Conservation (phyloP, 2,113 vertebrate species). For the Zosterops lateralis region DNA sequence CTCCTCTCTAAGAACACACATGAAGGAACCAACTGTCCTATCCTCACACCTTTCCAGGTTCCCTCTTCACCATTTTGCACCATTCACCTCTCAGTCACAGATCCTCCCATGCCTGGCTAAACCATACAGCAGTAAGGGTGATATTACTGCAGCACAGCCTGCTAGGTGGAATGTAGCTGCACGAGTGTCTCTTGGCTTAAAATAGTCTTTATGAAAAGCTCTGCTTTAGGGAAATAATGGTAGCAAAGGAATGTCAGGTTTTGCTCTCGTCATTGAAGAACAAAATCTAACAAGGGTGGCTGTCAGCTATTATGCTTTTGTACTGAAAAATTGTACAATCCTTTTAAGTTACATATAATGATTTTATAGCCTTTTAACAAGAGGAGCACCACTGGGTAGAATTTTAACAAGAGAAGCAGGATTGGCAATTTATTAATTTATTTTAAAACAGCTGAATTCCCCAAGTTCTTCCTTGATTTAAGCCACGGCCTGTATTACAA, state of each 20-base stretch:
- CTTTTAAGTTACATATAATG: slow-evolving; percentile 64
- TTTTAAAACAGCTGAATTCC: slow-evolving; percentile 61
- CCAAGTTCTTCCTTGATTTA: slow-evolving; percentile 61
- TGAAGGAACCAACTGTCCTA: background rate
- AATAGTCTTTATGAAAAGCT: slow-evolving; percentile 50
- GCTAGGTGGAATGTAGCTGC: background rate
- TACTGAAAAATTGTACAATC: slow-evolving; percentile 27
- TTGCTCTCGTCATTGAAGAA: background rate
- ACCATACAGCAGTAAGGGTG: background rate
- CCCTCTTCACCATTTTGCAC: background rate
- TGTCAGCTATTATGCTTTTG: slow-evolving; percentile 42
- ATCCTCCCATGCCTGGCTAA: background rate
- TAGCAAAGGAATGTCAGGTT: slow-evolving; percentile 50
- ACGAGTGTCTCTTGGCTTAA: background rate
- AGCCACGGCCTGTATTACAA: slow-evolving; percentile 41
- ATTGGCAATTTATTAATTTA: slow-evolving; percentile 52
- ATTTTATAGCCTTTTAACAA: slow-evolving; percentile 66
- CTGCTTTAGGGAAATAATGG: slow-evolving; percentile 18
- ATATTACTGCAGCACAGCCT: background rate
- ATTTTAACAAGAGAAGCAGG: slow-evolving; percentile 43
- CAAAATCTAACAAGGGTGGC: slow-evolving; percentile 54
- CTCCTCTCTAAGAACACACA: background rate
- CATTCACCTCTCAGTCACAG: background rate
- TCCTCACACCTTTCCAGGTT: background rate
- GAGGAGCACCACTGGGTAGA: slow-evolving; percentile 27